Evolutionary conservation across 1,140 invertebrate genomes (phyloP).

Genomic region (Eumeta japonica): DNA sequence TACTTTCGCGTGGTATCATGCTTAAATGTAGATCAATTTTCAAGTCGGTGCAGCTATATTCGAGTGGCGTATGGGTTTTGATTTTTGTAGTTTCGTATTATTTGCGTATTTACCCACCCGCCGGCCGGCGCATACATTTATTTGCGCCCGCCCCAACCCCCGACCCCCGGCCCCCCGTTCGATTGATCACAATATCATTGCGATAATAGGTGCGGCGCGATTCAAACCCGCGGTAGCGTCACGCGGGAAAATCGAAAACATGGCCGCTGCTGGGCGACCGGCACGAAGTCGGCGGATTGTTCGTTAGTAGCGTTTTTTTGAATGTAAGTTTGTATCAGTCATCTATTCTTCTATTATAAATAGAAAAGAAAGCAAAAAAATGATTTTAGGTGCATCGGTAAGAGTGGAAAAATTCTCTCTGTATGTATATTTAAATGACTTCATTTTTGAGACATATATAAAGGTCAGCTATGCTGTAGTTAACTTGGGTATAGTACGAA

Average conservation of each 20-base stretch:
- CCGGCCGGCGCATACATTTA: slow-evolving; percentile 53
- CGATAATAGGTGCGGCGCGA: slow-evolving; percentile 47
- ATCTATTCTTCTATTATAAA: no score
- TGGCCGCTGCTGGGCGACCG: slow-evolving; percentile 22
- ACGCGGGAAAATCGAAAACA: slow-evolving; percentile 30
- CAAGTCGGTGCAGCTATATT: slow-evolving; percentile 20
- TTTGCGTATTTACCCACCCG: slow-evolving; percentile 56
- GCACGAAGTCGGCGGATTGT: no score
- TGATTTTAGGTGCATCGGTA: no score
- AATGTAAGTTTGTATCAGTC: no score
- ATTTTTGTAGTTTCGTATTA: slow-evolving; percentile 59
- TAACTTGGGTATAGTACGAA: no score
- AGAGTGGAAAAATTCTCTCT: no score
- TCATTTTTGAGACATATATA: no score
- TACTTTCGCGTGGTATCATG: no score
- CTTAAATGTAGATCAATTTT: slow-evolving; percentile 28
- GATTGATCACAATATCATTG: slow-evolving; percentile 58
- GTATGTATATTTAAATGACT: no score
- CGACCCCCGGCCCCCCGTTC: slow-evolving; percentile 25
- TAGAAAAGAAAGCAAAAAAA: no score
- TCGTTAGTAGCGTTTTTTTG: no score
- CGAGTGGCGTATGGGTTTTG: slow-evolving; percentile 56
- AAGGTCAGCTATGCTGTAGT: no score
- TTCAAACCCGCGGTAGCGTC: slow-evolving; percentile 40
- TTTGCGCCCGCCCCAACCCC: slow-evolving; percentile 29